phyloP scores from a whole-genome alignment of 64 coral and sea anemone genomes.

The Pachyseris speciosa region DNA sequence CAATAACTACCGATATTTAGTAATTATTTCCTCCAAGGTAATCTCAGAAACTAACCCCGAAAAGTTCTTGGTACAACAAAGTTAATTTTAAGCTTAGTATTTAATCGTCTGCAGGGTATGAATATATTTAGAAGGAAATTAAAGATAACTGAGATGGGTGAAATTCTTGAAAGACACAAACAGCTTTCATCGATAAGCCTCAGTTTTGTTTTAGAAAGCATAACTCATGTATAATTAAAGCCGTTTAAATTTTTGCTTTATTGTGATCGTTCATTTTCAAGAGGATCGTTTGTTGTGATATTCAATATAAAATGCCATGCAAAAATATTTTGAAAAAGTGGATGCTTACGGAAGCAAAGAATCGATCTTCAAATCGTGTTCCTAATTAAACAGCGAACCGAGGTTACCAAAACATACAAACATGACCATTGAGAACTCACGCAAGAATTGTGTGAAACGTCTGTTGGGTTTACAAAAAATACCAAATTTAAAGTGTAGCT shows the following conservation, averaged over 20 bases:
- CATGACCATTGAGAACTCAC: too few relatives aligned
- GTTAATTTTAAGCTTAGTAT: neutral
- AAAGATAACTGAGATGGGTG: neutral
- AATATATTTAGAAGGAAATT: too few relatives aligned
- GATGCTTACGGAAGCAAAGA: too few relatives aligned
- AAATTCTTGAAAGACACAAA: neutral
- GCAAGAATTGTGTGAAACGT: too few relatives aligned
- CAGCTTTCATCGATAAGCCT: neutral
- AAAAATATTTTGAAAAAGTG: too few relatives aligned
- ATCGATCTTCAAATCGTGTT: too few relatives aligned
- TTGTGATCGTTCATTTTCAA: neutral
- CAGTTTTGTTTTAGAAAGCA: neutral
- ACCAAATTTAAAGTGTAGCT: too few relatives aligned
- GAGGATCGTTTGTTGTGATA: neutral
- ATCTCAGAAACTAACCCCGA: neutral
- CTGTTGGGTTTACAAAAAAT: too few relatives aligned
- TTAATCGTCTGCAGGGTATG: neutral
- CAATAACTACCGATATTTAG: neutral
- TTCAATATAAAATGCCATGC: neutral
- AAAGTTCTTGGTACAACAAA: neutral
- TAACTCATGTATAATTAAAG: constrained; percentile 9
- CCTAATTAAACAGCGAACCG: too few relatives aligned
- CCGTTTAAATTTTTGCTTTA: neutral
- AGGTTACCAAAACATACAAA: too few relatives aligned
- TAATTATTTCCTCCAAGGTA: neutral